Evolutionary conservation across 2,888 invertebrate genomes (phyloP), one percentile per base, ranked within the genome.

Genomic region (Hedychridium roseum): DNA sequence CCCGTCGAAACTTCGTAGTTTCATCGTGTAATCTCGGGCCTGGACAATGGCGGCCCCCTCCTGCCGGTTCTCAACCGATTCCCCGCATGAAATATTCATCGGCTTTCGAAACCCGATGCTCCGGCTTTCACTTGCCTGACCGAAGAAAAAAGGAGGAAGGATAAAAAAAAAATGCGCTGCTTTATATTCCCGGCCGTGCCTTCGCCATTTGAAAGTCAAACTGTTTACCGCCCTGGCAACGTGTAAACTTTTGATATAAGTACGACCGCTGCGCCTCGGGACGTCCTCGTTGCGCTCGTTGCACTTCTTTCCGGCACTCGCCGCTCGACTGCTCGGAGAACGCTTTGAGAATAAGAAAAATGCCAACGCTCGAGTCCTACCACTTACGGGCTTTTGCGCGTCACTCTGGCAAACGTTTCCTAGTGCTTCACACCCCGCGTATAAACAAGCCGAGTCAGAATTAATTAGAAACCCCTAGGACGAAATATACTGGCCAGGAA

Each of bases 121-220:
- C 30, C 35, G 31, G 47, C 57, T 51, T 52, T 50, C 50, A 49
- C 60, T 57, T 57, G 43, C 37, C 47, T 40, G 50, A 58, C 50
- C 50, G 47, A n/a, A n/a, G n/a, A n/a, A n/a, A n/a, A n/a, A n/a
- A n/a, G n/a, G n/a, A n/a, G n/a, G n/a, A n/a, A n/a, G n/a, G n/a
- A n/a, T n/a, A n/a, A n/a, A n/a, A n/a, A n/a, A n/a, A 64, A 63
- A 61, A 60, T 60, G 50, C 54, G 41, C 60, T 57, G 54, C 59
- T 67, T 63, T 64, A 66, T 66, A 67, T 67, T 67, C 67, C 37
- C 54, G 45, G 49, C 50, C 54, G 50, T 46, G 44, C 34, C 42
- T 35, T n/a, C 50, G 50, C 54, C 56, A 67, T 67, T 66, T 67
- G 60, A 64, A 67, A 67, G 66, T 66, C 66, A 67, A 67, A 66